Base-by-base conservation (phyloP, 64 coral and sea anemone genomes). In the Cladopsammia gracilis region DNA sequence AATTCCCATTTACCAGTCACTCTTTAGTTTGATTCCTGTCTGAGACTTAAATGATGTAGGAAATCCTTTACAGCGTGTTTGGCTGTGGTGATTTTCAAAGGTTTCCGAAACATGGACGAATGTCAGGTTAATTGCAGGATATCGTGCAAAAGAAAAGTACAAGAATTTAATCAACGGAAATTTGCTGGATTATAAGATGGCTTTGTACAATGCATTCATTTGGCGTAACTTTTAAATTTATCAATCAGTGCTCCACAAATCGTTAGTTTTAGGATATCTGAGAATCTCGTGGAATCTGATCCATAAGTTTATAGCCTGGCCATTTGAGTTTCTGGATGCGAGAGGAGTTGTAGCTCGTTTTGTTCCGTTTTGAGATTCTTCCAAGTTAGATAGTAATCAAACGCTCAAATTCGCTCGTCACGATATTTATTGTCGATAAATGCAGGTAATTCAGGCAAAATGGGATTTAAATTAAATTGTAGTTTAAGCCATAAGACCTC, bases 361-460 rank as follows among this genome's bases (percentile, higher is more conserved):
- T 7, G 58, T 67, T 51, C 19, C 60, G 19, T 66, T 83, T 66
- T 83, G 44, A 66, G 19, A 48, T 16, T 48, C 58, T 44, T n/a
- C 54, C 78, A 82, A 62, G 60, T 48, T 75, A 49, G 80, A 83
- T 83, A 67, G 44, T 43, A 48, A 83, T 83, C 80, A 53, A 77
- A 77, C 74, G 6, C 74, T 24, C 6, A 50, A 10, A 22, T 45
- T 11, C 6, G 10, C 10, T 26, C 23, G 25, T 70, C 66, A 70
- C 24, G 66, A 70, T 70, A 70, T 12, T 56, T 12, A 56, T 56
- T 56, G 12, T 56, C 5, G 53, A 56, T 56, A 12, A 56, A 56
- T 56, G 12, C 12, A 56, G 3, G 53, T 56, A 56, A 56, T 56
- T 56, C 12, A 56, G 7, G 12, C 53, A 56, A 56, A 56, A 56